Percentiles rank a stretch among this genome's conserved stretches.
Conservation (phyloP, 2,797 vertebrate genomes). For the Pangasius larnaudii region DNA sequence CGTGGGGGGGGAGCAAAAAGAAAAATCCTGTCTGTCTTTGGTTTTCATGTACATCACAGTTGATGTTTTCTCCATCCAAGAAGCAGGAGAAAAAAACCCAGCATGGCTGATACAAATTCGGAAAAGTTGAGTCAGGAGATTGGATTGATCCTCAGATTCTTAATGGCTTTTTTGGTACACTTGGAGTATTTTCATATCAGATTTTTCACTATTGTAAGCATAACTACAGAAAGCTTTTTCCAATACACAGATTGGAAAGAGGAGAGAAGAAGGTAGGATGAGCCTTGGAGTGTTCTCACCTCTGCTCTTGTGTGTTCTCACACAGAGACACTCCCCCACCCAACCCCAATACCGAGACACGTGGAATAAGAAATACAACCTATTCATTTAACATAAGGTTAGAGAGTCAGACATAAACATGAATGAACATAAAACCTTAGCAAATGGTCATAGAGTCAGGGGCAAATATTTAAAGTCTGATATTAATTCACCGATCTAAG, state of each 20-base stretch:
- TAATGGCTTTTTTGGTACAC: not conserved
- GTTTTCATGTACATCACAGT: not conserved
- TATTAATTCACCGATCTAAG: not conserved
- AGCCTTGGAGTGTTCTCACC: not conserved
- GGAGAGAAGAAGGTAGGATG: not conserved
- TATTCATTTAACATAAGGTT: not conserved
- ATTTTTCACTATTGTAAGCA: not conserved
- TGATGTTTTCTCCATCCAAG: not conserved
- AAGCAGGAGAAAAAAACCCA: not conserved
- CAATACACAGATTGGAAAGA: not conserved
- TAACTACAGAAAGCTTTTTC: not conserved
- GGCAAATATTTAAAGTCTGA: not conserved
- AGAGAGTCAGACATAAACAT: not conserved
- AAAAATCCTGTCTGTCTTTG: not conserved
- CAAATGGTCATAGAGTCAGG: not conserved
- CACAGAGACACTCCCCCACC: not conserved
- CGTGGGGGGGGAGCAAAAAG: not conserved
- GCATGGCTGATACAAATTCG: not conserved
- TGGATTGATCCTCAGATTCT: not conserved
- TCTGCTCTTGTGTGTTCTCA: not conserved
- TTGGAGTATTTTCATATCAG: not conserved
- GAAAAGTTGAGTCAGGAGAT: not conserved
- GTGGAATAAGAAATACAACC: not conserved
- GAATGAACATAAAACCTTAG: not conserved
- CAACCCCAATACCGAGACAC: not conserved